Conservation (phyloP, 2,113 vertebrate species). For the Elachura formosa region DNA sequence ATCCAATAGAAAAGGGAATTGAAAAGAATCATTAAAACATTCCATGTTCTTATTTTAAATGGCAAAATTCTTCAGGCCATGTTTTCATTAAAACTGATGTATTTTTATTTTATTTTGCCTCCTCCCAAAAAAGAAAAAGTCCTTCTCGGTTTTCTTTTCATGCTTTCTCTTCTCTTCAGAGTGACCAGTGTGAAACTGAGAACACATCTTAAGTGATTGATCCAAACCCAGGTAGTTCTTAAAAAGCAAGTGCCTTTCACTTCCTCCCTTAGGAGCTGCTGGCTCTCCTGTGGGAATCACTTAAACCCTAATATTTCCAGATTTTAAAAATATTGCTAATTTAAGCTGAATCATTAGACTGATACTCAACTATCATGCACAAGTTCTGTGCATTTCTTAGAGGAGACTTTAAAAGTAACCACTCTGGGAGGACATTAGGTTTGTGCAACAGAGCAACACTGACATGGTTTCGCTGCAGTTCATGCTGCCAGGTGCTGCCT, state of each 20-base stretch:
- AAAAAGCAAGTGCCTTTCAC: neutral
- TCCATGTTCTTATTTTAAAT: neutral
- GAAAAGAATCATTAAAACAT: neutral
- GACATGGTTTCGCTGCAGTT: neutral
- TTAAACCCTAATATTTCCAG: neutral
- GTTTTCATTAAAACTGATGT: neutral
- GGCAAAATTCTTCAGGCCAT: neutral
- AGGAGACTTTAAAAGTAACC: neutral
- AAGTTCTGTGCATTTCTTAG: neutral
- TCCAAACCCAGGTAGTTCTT: neutral
- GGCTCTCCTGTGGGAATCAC: neutral
- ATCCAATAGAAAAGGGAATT: neutral
- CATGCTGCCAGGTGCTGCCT: neutral
- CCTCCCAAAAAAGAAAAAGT: neutral
- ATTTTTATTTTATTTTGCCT: neutral
- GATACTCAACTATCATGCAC: neutral
- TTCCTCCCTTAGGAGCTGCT: neutral
- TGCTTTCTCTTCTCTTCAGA: neutral
- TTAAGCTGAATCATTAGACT: neutral
- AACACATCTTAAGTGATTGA: neutral
- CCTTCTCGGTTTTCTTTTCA: neutral
- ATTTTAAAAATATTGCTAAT: neutral
- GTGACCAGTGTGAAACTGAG: neutral
- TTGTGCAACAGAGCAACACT: neutral
- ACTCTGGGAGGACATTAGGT: neutral